phyloP scores from a whole-genome alignment of 2,888 invertebrate genomes.

The Meandrusa payeni region DNA sequence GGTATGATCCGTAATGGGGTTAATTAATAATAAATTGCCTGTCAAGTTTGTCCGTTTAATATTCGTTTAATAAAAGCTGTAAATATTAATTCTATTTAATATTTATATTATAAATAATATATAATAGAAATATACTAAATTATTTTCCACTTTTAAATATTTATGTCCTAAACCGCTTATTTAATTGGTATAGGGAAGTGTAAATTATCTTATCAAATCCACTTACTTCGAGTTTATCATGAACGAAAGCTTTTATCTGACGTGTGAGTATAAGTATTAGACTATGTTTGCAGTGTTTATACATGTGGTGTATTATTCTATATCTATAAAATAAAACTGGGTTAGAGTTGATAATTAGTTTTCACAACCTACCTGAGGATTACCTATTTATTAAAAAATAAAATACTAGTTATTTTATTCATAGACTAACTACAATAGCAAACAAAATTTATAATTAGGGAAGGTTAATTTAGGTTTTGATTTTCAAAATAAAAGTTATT shows the following conservation, averaged over 20 bases:
- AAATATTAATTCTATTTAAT: too few species aligned
- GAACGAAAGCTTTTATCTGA: slow-evolving; percentile 14
- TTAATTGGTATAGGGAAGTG: slow-evolving; percentile 7
- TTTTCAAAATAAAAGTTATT: slow-evolving; percentile 26
- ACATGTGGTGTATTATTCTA: slow-evolving; percentile 20
- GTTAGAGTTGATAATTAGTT: slow-evolving; percentile 16
- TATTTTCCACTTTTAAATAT: not conserved
- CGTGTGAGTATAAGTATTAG: slow-evolving; percentile 10
- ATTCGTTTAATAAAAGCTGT: not conserved
- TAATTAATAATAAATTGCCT: slow-evolving; percentile 4
- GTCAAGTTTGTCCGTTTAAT: not conserved
- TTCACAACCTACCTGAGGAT: slow-evolving; percentile 16
- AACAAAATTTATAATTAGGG: slow-evolving; percentile 25
- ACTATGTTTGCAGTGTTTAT: slow-evolving; percentile 20
- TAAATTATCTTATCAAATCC: slow-evolving; percentile 18
- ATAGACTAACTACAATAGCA: slow-evolving; percentile 35
- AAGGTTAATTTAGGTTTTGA: slow-evolving; percentile 27
- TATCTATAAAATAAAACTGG: slow-evolving; percentile 14
- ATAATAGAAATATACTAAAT: too few species aligned
- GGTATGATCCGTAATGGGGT: not conserved
- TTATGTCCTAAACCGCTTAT: not conserved
- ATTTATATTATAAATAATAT: too few species aligned
- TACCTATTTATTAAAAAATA: slow-evolving; percentile 10
- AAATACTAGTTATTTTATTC: slow-evolving; percentile 24
- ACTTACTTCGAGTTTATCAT: slow-evolving; percentile 11